These are phyloP conservation scores for Euplagia quadripunctaria DNA, from an alignment of 2,888 invertebrate species.

Conservation along the genomic window DNA sequence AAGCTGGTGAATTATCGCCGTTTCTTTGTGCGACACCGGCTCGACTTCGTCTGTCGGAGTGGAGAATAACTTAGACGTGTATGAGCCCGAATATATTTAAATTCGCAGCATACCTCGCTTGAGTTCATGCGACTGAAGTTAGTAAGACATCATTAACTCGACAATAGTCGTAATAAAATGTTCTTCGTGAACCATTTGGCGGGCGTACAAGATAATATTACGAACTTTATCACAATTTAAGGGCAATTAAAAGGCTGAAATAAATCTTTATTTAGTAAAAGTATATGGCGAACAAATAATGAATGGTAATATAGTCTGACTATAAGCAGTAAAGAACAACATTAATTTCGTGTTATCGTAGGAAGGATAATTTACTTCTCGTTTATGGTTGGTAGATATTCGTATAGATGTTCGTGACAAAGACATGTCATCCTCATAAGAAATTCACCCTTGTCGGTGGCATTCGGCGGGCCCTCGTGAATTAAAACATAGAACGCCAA, in stretches of 20 bases:
- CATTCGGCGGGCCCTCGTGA: slow-evolving; percentile 71
- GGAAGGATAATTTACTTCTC: slow-evolving; percentile 44
- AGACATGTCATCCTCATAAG: slow-evolving; percentile 75
- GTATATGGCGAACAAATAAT: slow-evolving; percentile 56
- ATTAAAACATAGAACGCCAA: slow-evolving; percentile 79
- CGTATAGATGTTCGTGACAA: slow-evolving; percentile 76
- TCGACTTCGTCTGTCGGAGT: slow-evolving; percentile 56
- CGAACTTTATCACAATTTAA: slow-evolving; percentile 71
- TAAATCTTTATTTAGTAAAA: slow-evolving; percentile 61
- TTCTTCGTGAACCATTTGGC: slow-evolving; percentile 69
- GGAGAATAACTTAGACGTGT: slow-evolving; percentile 62
- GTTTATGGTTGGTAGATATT: slow-evolving; percentile 51
- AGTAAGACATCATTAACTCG: slow-evolving; percentile 77
- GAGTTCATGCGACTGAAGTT: slow-evolving; percentile 65
- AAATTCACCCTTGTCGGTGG: slow-evolving; percentile 79
- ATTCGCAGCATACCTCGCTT: slow-evolving; percentile 71
- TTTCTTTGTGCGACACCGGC: slow-evolving; percentile 69
- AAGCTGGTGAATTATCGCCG: slow-evolving; percentile 75
- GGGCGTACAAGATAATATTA: slow-evolving; percentile 64
- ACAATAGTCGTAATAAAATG: slow-evolving; percentile 79
- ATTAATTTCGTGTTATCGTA: slow-evolving; percentile 58
- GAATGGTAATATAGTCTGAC: slow-evolving; percentile 49
- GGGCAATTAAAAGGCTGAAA: slow-evolving; percentile 57
- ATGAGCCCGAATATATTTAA: slow-evolving; percentile 74
- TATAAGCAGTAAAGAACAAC: slow-evolving; percentile 57